Base-by-base conservation (phyloP, 1,140 invertebrate genomes). In the Hyphantria cunea region DNA sequence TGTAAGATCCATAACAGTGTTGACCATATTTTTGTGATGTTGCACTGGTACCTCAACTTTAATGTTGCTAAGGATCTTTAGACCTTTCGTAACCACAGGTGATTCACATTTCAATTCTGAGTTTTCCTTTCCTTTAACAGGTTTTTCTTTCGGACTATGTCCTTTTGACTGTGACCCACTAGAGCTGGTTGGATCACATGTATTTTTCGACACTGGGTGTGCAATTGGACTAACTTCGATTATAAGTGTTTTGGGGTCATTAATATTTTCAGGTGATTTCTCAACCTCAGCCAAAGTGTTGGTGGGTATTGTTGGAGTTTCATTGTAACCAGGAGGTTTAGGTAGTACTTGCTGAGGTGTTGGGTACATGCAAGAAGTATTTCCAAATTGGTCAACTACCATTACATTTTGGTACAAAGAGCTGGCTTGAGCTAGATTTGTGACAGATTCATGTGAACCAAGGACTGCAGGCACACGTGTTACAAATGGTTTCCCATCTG, bases 11-110 rank as follows among this genome's bases (percentile, higher is more conserved):
- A 91, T 83, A 3, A 90, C 76, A 32, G 85, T 90, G 45, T 90
- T 84, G 3, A 90, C 69, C 83, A 89, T 87, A 66, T 82, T 86
- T 67, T 89, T 89, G 61, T 82, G 74, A 74, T 87, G 86, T 56
- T 87, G 81, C 3, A 91, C 85, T 42, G 91, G 89, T 37, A 90
- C 84, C 78, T 92, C 91, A 8, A 92, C 86, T 64, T 91, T 92
- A 34, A 92, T 87, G 69, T 92, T 91, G 62, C 91, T 92, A 17
- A 92, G 70, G 61, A 92, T 92, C 74, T 91, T 91, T 44, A 92
- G 59, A n/a, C 91, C 88, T 60, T 88, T 90, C 56, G 61, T 80
- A 25, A 76, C 50, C 4, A 80, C 76, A 31, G 78, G 63, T 3
- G 66, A 55, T 10, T 85, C 80, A 69, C 17, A 74, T 60, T 76